phyloP scores from a whole-genome alignment of 2,113 vertebrate species.

The Mustelus asterias region DNA sequence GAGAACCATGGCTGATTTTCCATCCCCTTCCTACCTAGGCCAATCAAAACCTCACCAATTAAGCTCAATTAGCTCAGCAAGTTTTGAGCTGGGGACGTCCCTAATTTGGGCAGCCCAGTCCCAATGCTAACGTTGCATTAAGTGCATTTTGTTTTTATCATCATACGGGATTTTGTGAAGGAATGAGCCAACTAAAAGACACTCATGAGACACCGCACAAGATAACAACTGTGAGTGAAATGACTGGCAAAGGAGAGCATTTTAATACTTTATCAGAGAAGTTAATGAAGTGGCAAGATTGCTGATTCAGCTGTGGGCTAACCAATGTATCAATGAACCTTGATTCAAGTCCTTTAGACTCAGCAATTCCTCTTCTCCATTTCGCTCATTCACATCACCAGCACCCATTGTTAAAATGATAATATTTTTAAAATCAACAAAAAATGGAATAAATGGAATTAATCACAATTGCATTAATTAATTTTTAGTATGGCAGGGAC shows the following conservation, averaged over 20 bases:
- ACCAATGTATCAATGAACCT: not conserved
- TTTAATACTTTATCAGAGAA: not conserved
- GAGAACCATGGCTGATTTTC: not conserved
- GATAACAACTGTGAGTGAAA: not conserved
- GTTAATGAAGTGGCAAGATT: not conserved
- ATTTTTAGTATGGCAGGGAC: not conserved
- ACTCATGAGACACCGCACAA: not conserved
- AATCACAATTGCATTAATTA: not conserved
- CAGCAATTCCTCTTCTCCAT: not conserved
- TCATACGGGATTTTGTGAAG: not conserved
- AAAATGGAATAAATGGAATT: no score
- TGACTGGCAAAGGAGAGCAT: not conserved
- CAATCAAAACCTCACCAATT: not conserved
- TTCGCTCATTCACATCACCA: not conserved
- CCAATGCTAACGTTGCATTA: not conserved
- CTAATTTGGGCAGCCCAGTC: not conserved
- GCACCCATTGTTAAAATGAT: not conserved
- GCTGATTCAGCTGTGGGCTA: not conserved
- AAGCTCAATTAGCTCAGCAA: not conserved
- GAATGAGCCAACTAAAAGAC: not conserved
- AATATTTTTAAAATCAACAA: not conserved
- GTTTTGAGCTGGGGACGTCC: not conserved
- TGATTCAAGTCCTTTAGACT: not conserved
- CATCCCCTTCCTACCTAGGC: not conserved
- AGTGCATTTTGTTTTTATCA: not conserved